Evolutionary conservation across 2,797 vertebrate species (phyloP), one percentile per base, ranked within the genome.

Genomic region (Allobates femoralis): DNA sequence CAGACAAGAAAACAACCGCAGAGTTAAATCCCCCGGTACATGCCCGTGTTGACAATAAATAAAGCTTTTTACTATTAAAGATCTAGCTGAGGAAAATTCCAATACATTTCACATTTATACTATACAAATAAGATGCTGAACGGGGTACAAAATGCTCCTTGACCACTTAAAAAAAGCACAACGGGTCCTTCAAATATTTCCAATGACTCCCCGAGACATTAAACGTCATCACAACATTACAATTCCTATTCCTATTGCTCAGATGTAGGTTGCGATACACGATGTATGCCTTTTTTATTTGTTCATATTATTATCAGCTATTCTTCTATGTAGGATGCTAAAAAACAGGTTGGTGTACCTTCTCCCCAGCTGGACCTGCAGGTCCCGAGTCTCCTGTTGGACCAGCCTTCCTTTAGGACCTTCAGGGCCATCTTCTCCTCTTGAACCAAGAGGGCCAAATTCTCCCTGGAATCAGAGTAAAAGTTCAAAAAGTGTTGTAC

Each of bases 371-470:
- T 30, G 93, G 94, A 85, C 98, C 98, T 34, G 96, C 12, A 73
- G 97, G 95, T 83, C 98, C 98, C 0, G 94, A 88, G 85, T 99
- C 98, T 88, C 98, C 98, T 1, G 92, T 93, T 69, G 98, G 98
- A 60, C 98, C 98, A 0, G 96, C 60, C 98, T 95, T 81, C 98
- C 98, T 93, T 99, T 99, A 1, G 98, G 98, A 86, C 98, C 98
- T 93, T 99, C 98, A 3, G 98, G 98, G 76, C 98, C 98, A 18
- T 99, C 98, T 89, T 99, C 98, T 93, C 98, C 98, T 88, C 98
- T 94, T 28, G 96, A 69, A 10, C 98, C 98, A 2, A 93, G 23
- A 67, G 93, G 92, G 58, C 95, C 95, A 88, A 95, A 89, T 92
- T 96, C 95, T 86, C 95, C 95, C 95, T 96, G 81, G 74, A 41